phyloP scores from a whole-genome alignment of 2,113 vertebrate genomes.

The Nothoprocta pentlandii region DNA sequence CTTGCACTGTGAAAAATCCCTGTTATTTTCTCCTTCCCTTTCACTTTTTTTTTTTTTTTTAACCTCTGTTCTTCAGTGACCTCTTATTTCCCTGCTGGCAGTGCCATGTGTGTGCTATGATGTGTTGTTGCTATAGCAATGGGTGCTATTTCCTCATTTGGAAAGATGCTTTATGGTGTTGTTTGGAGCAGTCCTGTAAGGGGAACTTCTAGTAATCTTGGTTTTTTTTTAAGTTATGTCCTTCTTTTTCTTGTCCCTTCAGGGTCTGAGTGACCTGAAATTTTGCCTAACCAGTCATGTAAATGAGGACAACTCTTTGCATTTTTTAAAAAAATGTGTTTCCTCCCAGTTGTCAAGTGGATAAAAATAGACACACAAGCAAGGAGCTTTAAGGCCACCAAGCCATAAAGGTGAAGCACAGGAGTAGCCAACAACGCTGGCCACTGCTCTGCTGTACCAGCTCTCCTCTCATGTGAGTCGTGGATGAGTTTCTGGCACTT shows the following conservation, averaged over 20 bases:
- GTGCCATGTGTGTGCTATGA: neutral
- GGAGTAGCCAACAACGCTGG: neutral
- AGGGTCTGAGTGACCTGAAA: neutral
- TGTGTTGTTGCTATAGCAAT: neutral
- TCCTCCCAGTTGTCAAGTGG: neutral
- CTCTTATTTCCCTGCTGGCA: neutral
- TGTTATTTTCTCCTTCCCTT: neutral
- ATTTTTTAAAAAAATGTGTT: neutral
- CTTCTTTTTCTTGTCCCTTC: neutral
- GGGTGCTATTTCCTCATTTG: neutral
- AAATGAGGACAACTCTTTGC: neutral
- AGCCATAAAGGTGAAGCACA: accelerated
- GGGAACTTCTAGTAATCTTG: neutral
- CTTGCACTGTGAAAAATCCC: neutral
- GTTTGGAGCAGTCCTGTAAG: neutral
- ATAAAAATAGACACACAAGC: neutral
- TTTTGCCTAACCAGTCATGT: neutral
- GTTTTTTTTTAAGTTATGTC: neutral
- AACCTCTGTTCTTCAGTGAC: neutral
- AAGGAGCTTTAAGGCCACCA: neutral
- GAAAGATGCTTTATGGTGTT: neutral
- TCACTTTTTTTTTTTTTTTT: accelerated
- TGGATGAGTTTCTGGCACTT: neutral
- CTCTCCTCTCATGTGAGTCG: neutral
- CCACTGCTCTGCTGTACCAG: neutral